Base-by-base conservation (phyloP, 1,140 invertebrate genomes). In the Cyphomyrmex costatus region DNA sequence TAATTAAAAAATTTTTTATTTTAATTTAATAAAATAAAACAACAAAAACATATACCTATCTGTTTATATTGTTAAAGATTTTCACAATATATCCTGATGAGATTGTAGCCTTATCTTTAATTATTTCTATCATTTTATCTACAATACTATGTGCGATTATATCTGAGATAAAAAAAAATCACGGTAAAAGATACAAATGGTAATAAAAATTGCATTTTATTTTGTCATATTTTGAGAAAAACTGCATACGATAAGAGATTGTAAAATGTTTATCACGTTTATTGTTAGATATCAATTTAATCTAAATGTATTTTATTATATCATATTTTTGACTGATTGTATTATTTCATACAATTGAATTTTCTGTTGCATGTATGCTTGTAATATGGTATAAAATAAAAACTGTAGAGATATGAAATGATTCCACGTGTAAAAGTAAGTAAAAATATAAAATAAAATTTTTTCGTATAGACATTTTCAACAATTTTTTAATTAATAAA, bases 181-280 rank as follows among this genome's bases (percentile, higher is more conserved):
- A 76, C 21, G 5, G 30, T 19, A 27, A 46, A 16, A 51, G 16
- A 10, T 76, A 60, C 7, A 61, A 60, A 77, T 77, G 46, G 21
- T 7, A 42, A 76, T 24, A 76, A 27, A 42, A 24, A 60, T 24
- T 46, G 8, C 0, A 76, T 42, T 42, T 36, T 36, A 33, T 33
- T 24, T 74, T 12, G 33, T 61, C 33, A 42, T 7, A n/a, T 60
- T 60, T 14, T 24, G 6, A 10, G 49, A 33, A 21, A 51, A 51
- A 53, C 3, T 53, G 27, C 30, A 24, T 36, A 19, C 24, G 46
- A 51, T 36, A 66, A 5, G n/a, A 78, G 10, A 63, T 78, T 30
- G 36, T 19, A n/a, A 19, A 53, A 19, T 1, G 66, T 66, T 14
- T 53, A 65, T 79, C 76, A 63, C 10, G 42, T 78, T 78, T 65